These are phyloP conservation scores for Mnemiopsis leidyi DNA, from an alignment of 37 sponge, comb jelly and placozoan species.

Conservation along the genomic window DNA sequence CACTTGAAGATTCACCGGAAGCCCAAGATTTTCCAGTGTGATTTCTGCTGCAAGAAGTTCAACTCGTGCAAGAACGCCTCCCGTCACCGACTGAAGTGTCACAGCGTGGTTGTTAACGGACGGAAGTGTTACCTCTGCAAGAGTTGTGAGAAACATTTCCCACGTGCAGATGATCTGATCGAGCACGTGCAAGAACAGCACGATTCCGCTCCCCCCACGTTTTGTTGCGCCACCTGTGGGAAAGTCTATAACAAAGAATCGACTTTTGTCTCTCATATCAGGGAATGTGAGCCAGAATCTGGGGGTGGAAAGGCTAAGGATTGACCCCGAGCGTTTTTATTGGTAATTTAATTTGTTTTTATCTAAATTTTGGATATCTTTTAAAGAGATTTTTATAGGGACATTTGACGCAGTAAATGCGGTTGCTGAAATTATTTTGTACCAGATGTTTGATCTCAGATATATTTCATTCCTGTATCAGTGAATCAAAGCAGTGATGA, in stretches of 20 bases:
- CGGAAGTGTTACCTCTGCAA: constrained; percentile 29
- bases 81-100: constrained; percentile 59
- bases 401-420: too few relatives aligned
- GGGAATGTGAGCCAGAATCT: constrained; percentile 38
- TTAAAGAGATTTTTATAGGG: too few relatives aligned
- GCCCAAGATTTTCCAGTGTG: constrained; percentile 58
- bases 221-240: constrained; percentile 55
- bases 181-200: constrained; percentile 64
- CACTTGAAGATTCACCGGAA: constrained; percentile 25
- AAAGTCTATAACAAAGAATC: constrained; percentile 62
- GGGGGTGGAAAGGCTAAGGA: background rate
- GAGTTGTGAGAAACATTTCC: constrained; percentile 35
- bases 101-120: constrained; percentile 11
- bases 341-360: background rate
- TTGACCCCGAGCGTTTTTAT: background rate
- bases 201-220: background rate
- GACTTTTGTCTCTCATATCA: constrained; percentile 43
- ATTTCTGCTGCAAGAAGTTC: constrained; percentile 60
- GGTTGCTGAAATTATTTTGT: too few relatives aligned
- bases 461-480: too few relatives aligned
- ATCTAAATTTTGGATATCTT: too few relatives aligned
- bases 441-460: too few relatives aligned
- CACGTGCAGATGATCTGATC: constrained; percentile 45
- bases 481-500: too few relatives aligned
- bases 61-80: constrained; percentile 65